Conservation (phyloP, 2,113 vertebrate genomes). For the Elaphurus davidianus region DNA sequence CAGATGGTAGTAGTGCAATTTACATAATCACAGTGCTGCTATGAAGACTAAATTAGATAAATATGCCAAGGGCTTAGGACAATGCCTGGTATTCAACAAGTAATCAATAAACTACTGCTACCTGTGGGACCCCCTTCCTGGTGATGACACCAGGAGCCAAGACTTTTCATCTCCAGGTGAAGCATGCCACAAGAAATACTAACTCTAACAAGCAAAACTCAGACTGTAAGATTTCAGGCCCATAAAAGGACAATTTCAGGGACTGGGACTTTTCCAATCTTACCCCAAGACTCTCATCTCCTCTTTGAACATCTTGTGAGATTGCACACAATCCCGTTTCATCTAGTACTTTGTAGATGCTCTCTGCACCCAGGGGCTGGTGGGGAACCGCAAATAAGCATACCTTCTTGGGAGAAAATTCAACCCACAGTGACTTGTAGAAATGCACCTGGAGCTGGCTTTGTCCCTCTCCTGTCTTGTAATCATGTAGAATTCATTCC, state of each 20-base stretch:
- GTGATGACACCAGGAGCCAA: neutral
- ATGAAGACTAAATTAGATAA: slow-evolving; percentile 16
- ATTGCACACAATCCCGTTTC: neutral
- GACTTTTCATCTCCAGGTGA: neutral
- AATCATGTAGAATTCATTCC: slow-evolving; percentile 64
- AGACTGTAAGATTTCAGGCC: neutral
- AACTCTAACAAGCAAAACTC: neutral
- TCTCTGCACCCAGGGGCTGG: neutral
- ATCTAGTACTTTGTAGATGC: neutral
- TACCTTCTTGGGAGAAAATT: slow-evolving; percentile 72
- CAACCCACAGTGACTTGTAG: slow-evolving; percentile 55
- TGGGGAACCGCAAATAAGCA: slow-evolving; percentile 66
- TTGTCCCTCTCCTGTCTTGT: neutral
- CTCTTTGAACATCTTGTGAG: neutral
- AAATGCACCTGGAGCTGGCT: slow-evolving; percentile 42
- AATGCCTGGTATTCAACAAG: neutral
- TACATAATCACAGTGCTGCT: neutral
- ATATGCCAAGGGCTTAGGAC: neutral
- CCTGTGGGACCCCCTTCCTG: neutral
- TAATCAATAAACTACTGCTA: neutral
- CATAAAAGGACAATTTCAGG: neutral
- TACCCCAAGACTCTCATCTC: neutral
- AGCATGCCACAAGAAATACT: neutral
- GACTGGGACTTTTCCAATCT: slow-evolving; percentile 10
- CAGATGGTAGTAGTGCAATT: neutral